Evolutionary conservation across 1,140 invertebrate genomes (phyloP), one percentile per base, ranked within the genome.

Genomic region (Drosophila grimshawi): DNA sequence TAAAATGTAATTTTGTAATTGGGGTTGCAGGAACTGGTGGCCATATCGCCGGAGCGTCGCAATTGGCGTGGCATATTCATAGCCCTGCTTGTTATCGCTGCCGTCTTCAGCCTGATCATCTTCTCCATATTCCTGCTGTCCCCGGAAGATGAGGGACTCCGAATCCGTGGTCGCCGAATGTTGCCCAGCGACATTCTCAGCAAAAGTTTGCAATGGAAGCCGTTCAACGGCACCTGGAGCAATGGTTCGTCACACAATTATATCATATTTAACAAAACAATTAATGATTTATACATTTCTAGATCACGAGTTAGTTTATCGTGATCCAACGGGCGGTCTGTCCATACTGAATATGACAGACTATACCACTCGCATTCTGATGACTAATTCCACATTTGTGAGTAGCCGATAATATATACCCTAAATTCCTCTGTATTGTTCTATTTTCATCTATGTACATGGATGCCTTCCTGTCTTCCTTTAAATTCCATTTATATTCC

Each of bases 11-110:
- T 53, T 10, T 56, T 56, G 4, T 41, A 3, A 27, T 7, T 55
- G 6, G 32, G 10, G 2, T 71, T 85, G 1, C 49, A 97, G 96
- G 97, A 97, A 92, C 92, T 97, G 82, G 96, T 96, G 60, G 96
- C 95, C 11, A 94, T 95, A 27, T 96, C 96, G 11, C 95, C 96
- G n/a, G 96, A 95, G 64, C 95, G 97, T 83, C 93, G 96, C 46
- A 98, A 98, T 93, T 98, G 97, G 97, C 95, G 96, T 33, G 97
- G 97, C 8, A 98, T 98, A 69, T 95, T 96, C 64, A 98, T 98
- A 66, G 97, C 97, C 0, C 93, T 98, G 35, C 93, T 98, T 62
- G 97, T 98, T 32, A 98, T 98, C 68, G 94, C 96, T 8, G 95
- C 96, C 4, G 97, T 98, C 6, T 95, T 97, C 74, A 96, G 96